phyloP scores from a whole-genome alignment of 2,113 vertebrate species.

The Taurulus bubalis region DNA sequence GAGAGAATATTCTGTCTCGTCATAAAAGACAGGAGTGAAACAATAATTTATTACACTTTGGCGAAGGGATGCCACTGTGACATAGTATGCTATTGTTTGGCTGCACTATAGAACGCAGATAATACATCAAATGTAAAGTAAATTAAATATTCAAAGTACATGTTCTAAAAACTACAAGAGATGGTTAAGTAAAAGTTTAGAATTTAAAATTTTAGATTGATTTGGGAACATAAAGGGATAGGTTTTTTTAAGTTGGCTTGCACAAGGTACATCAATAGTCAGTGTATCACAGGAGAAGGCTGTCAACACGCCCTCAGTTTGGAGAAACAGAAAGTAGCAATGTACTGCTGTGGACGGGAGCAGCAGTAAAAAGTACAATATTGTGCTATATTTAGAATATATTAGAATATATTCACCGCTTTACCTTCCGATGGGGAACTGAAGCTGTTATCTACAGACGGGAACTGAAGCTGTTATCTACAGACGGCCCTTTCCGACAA shows the following conservation, averaged over 20 bases:
- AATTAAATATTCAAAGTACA: not conserved
- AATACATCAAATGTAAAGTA: not conserved
- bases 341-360: not conserved
- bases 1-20: not conserved
- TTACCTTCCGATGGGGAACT: no score
- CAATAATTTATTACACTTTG: not conserved
- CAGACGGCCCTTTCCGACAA: no score
- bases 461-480: no score
- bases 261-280: not conserved
- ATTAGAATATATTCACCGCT: no score
- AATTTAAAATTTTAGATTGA: not conserved
- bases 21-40: constrained; percentile 8
- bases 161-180: not conserved
- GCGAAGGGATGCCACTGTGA: not conserved
- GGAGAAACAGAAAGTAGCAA: not conserved
- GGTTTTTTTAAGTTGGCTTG: not conserved
- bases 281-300: not conserved
- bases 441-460: no score
- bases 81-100: not conserved
- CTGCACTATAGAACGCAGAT: not conserved
- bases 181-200: not conserved
- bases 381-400: no score
- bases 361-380: no score
- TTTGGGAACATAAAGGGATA: not conserved
- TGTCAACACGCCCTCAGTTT: not conserved